phyloP scores from a whole-genome alignment of 1,140 invertebrate species.

The Eulimnadia texana region DNA sequence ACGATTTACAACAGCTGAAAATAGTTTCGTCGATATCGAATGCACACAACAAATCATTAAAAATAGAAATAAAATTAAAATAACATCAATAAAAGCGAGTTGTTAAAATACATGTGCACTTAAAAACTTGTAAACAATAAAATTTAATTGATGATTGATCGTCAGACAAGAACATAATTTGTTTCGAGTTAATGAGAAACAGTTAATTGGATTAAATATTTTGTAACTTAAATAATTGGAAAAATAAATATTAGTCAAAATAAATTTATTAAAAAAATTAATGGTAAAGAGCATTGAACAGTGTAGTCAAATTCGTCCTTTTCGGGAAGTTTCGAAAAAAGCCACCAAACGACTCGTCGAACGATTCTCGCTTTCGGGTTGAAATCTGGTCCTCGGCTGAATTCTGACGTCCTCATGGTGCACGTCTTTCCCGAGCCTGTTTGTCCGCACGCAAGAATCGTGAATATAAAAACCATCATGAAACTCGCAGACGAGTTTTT shows the following conservation, averaged over 20 bases:
- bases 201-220: no score
- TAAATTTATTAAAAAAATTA: constrained; percentile 17
- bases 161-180: no score
- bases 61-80: no score
- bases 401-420: constrained; percentile 67
- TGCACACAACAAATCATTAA: no score
- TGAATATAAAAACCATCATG: constrained; percentile 69
- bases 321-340: constrained; percentile 56
- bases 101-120: no score
- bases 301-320: constrained; percentile 46
- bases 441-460: constrained; percentile 83
- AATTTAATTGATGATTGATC: no score
- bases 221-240: no score
- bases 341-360: constrained; percentile 63
- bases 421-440: constrained; percentile 86
- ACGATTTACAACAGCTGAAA: no score
- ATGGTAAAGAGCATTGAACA: constrained; percentile 50
- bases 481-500: constrained; percentile 48
- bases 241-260: constrained; percentile 14
- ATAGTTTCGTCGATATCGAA: no score
- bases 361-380: constrained; percentile 59
- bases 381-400: constrained; percentile 32
- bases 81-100: no score
- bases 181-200: no score
- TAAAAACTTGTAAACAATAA: no score